These are phyloP conservation scores for Gila robusta DNA, from an alignment of 2,797 vertebrate genomes.

Conservation along the genomic window DNA sequence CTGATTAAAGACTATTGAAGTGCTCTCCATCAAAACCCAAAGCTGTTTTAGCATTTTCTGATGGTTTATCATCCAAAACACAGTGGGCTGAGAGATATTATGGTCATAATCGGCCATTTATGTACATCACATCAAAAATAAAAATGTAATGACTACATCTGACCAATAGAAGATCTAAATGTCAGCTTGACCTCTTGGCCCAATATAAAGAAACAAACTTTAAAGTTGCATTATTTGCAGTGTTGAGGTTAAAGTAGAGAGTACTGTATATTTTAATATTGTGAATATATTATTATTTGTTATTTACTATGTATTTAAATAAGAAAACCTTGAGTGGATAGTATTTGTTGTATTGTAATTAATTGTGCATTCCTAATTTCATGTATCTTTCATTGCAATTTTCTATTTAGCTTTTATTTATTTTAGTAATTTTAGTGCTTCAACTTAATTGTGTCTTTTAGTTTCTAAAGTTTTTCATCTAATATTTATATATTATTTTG, in stretches of 20 bases:
- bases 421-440: neutral
- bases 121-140: neutral
- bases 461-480: no score
- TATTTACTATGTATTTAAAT: neutral
- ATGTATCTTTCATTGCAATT: neutral
- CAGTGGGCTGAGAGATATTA: neutral
- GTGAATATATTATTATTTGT: neutral
- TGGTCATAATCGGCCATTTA: neutral
- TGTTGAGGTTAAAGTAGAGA: neutral
- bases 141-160: neutral
- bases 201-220: neutral
- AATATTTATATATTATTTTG: no score
- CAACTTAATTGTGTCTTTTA: neutral
- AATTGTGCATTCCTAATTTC: neutral
- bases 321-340: neutral
- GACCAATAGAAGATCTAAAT: neutral
- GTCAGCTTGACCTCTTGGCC: neutral
- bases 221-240: neutral
- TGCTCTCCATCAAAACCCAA: neutral
- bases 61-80: neutral
- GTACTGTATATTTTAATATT: neutral
- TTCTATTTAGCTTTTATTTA: neutral
- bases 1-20: neutral
- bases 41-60: conserved; percentile 5
- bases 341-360: no score